Conservation (phyloP, 2,113 vertebrate species). For the Clarias macrocephalus region DNA sequence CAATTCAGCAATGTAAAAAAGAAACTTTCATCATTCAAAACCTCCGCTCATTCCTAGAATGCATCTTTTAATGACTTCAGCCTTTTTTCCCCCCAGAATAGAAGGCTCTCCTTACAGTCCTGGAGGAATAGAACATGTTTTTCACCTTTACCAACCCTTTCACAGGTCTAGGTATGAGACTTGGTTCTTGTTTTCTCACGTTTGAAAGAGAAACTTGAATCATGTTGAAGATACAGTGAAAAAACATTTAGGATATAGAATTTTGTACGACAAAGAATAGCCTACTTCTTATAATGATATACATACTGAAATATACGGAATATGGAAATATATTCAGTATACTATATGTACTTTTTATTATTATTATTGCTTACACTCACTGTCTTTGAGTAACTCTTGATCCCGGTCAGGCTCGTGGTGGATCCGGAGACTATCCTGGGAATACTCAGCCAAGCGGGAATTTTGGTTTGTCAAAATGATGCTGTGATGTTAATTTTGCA, state of each 20-base stretch:
- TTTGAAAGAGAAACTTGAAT: not conserved
- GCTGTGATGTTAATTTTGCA: too few species aligned
- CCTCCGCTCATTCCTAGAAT: not conserved
- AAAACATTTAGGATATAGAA: not conserved
- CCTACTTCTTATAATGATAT: not conserved
- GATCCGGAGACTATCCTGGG: too few species aligned
- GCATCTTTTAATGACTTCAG: not conserved
- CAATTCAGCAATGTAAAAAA: not conserved
- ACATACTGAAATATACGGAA: not conserved
- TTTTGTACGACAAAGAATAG: not conserved
- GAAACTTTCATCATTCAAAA: not conserved
- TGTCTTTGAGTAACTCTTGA: too few species aligned
- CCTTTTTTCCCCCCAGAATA: not conserved
- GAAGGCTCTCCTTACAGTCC: not conserved
- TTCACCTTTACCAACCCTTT: not conserved
- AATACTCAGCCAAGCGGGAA: too few species aligned
- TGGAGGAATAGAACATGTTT: not conserved
- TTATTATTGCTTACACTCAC: not conserved
- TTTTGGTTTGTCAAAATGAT: too few species aligned
- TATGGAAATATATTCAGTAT: not conserved
- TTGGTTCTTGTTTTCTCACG: not conserved
- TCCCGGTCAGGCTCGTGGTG: too few species aligned
- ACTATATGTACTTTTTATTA: not conserved
- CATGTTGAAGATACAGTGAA: not conserved
- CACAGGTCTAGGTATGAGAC: not conserved